phyloP scores from a whole-genome alignment of 2,797 vertebrate species.

The Yasuhikotakia modesta region DNA sequence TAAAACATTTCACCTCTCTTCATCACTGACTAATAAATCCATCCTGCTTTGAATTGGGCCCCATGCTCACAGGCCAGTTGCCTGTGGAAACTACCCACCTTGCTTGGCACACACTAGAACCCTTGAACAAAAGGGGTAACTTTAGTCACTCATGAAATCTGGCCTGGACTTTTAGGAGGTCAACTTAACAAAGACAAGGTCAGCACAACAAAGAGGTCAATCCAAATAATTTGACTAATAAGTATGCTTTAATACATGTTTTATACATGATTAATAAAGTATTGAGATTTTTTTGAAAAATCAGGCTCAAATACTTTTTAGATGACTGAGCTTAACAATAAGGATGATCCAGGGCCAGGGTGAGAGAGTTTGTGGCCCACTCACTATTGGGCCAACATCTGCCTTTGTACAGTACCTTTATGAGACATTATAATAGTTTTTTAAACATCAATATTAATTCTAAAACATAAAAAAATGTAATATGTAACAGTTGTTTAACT shows the following conservation, averaged over 20 bases:
- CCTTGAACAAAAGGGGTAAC: slow-evolving; percentile 43
- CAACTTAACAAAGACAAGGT: neutral
- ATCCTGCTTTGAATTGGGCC: slow-evolving; percentile 39
- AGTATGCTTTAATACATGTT: neutral
- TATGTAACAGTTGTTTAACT: no score
- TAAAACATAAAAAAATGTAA: no score
- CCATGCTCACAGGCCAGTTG: slow-evolving; percentile 25
- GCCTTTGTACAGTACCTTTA: neutral
- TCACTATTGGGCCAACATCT: neutral
- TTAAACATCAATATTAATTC: neutral
- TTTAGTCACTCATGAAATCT: slow-evolving; percentile 13
- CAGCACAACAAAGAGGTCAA: neutral
- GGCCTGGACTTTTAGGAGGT: neutral
- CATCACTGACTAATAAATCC: neutral
- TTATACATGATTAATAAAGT: slow-evolving; percentile 2
- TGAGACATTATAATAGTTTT: neutral
- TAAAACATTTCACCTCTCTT: neutral
- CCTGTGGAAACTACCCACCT: slow-evolving; percentile 46
- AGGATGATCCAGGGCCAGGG: neutral
- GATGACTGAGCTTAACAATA: neutral
- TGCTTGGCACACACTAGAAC: slow-evolving; percentile 40
- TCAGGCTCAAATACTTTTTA: neutral
- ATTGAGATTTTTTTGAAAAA: neutral
- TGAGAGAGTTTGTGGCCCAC: neutral
- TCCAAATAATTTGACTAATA: neutral